Conservation (phyloP, 2,113 vertebrate genomes). For the Carettochelys insculpta region DNA sequence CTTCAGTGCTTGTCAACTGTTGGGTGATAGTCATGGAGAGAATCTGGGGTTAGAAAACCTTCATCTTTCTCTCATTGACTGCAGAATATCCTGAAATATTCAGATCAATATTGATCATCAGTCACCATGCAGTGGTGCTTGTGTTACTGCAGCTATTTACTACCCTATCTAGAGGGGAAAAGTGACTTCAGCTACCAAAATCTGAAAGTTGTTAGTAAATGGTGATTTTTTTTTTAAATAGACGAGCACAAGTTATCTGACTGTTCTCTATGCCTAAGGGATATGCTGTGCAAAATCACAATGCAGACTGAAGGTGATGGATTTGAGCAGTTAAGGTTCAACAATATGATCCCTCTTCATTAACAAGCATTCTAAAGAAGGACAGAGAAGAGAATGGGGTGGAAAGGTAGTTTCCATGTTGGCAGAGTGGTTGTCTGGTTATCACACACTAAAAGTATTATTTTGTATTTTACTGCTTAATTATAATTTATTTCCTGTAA, state of each 20-base stretch:
- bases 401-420: background rate
- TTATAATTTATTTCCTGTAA: conserved; percentile 61
- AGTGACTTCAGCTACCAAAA: background rate
- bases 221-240: background rate
- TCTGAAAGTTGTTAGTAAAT: background rate
- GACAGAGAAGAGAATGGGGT: background rate
- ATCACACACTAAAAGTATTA: conserved; percentile 13
- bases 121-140: background rate
- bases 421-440: background rate
- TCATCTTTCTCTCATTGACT: background rate
- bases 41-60: background rate
- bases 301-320: background rate
- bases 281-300: background rate
- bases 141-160: background rate
- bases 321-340: background rate
- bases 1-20: background rate
- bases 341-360: accelerated
- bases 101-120: background rate
- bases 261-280: background rate
- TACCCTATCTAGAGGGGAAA: background rate
- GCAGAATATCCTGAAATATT: conserved; percentile 10
- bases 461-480: conserved; percentile 38
- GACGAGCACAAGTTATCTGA: background rate
- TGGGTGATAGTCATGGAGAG: background rate
- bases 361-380: conserved; percentile 3